Base-by-base conservation (phyloP, 2,888 invertebrate species). In the Linnaemya tessellans region DNA sequence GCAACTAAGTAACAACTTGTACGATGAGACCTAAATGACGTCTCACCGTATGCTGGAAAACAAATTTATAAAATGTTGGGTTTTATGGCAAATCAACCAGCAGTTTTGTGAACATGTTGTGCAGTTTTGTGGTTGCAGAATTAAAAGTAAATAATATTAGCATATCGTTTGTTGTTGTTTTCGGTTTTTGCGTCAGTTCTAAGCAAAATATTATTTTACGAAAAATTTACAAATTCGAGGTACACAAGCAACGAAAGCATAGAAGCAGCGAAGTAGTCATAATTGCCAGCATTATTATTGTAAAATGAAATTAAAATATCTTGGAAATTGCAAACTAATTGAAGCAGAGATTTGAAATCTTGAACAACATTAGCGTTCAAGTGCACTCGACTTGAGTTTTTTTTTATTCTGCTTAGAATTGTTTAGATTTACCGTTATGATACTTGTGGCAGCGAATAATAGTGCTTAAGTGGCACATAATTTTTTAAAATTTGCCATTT, bases 141-240 rank as follows among this genome's bases (percentile, higher is more conserved):
- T 60, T 49, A 30, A 80, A 54, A 60, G 77, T 73, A 80, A 82
- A 85, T 75, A 82, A 56, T 65, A 82, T 85, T 85, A 54, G 82
- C 79, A 82, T 85, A 73, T 82, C 79, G 65, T 85, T 82, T 82
- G 85, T 80, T 82, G 85, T 80, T 85, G 75, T 85, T 82, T 80
- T 71, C 46, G 60, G 58, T 58, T 71, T 64, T 82, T 82, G 51
- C 65, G 71, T 65, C 64, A 70, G 82, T 82, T 82, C 22, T 9
- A 60, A 58, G 49, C 64, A 83, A 78, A 83, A 83, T 83, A 78
- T 83, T 78, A 20, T 82, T 70, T 20, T 71, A 43, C 54, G 15
- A 25, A n/a, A 49, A 65, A n/a, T 64, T 41, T 41, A 1, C 60
- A 3, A 22, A 13, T 3, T 8, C 20, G 15, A n/a, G 22, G n/a